phyloP scores from a whole-genome alignment of 2,797 vertebrate genomes.

The Glyptemys insculpta region DNA sequence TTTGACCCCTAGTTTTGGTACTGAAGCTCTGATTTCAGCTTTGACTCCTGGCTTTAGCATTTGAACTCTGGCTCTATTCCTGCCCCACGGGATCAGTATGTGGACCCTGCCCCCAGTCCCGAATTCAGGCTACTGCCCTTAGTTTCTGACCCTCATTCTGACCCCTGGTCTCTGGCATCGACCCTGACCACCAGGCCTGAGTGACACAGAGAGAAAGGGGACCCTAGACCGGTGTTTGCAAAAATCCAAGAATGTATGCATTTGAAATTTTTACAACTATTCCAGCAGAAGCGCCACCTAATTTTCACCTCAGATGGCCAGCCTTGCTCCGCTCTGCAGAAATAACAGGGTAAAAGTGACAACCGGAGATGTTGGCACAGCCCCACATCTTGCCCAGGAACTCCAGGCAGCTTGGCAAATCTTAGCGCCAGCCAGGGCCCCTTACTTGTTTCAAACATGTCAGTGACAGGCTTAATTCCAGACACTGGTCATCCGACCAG shows the following conservation, averaged over 20 bases:
- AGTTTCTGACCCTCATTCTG: background rate
- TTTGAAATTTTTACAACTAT: background rate
- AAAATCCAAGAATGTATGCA: accelerated
- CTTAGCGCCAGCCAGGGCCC: background rate
- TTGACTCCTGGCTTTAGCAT: background rate
- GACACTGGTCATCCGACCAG: background rate
- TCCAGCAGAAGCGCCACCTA: background rate
- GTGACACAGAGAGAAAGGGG: background rate
- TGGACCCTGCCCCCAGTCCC: background rate
- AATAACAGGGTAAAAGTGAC: background rate
- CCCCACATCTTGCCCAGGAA: conserved; percentile 26
- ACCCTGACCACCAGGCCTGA: background rate
- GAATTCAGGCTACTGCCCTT: background rate
- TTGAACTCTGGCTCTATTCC: background rate
- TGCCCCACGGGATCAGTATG: background rate
- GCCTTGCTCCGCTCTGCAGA: background rate
- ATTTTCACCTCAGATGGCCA: background rate
- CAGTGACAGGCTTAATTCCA: accelerated
- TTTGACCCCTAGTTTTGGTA: no score
- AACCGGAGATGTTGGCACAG: background rate
- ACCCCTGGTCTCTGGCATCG: background rate
- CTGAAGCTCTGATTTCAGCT: no score
- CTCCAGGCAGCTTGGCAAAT: background rate
- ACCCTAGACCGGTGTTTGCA: accelerated
- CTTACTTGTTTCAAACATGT: background rate